Percentiles rank a stretch among this genome's conserved stretches.
These are phyloP conservation scores for Alethe diademata DNA, from an alignment of 2,113 vertebrate genomes.

Conservation along the genomic window DNA sequence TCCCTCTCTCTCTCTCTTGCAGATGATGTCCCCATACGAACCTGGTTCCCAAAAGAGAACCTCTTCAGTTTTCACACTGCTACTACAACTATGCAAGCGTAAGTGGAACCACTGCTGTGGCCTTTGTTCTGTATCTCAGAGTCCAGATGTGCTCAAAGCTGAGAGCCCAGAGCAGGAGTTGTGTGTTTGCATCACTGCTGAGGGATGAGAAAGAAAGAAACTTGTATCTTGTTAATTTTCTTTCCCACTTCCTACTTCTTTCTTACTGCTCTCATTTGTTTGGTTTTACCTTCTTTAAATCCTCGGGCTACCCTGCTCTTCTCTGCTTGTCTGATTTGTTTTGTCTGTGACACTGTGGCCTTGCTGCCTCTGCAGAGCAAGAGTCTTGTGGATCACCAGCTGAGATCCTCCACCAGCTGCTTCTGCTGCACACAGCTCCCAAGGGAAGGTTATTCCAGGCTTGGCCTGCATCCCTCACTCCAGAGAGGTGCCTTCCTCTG, in stretches of 20 bases:
- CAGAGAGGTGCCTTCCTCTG: background rate
- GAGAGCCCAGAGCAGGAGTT: background rate
- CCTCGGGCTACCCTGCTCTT: background rate
- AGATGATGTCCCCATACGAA: conserved; percentile 88
- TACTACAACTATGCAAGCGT: conserved; percentile 99
- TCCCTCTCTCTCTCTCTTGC: conserved; percentile 39
- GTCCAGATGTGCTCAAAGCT: background rate
- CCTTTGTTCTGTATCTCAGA: background rate
- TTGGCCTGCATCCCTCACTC: background rate
- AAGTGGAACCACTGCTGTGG: conserved; percentile 70
- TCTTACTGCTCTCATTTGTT: background rate
- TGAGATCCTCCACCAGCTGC: background rate
- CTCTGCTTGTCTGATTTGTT: background rate
- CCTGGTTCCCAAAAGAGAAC: conserved; percentile 97
- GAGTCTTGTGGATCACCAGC: background rate
- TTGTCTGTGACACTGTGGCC: background rate
- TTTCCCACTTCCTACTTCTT: background rate
- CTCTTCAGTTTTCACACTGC: conserved; percentile 97
- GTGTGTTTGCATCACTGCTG: background rate
- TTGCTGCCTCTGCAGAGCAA: background rate
- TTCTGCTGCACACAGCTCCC: background rate
- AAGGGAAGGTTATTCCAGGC: background rate
- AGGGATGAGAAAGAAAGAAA: background rate
- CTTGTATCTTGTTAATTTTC: background rate
- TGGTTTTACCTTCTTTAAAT: background rate